Evolutionary conservation across 2,113 vertebrate species (phyloP), one percentile per base, ranked within the genome.

Genomic region (Antechinus flavipes): DNA sequence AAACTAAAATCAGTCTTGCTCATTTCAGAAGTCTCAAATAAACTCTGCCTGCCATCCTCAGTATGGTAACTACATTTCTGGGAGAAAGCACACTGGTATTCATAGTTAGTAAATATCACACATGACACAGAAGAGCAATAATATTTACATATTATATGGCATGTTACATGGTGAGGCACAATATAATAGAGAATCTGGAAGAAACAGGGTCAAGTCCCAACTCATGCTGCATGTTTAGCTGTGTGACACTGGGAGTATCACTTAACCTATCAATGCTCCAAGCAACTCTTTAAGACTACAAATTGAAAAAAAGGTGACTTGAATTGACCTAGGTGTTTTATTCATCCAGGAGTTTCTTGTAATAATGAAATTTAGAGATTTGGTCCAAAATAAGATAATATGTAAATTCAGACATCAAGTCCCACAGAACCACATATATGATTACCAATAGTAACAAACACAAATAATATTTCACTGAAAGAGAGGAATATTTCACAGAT

Each of bases 21-120:
- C 91, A 96, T 89, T 92, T n/a, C 14, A 91, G 92, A 95, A 94
- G 24, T 53, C 55, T 49, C 0, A 30, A 90, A 1, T 91, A 93
- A 90, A 76, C 24, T 2, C 46, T 84, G 58, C 56, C n/a, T n/a
- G 0, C 50, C 42, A 24, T 58, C 22, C 50, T 94, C 49, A 90
- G 53, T 91, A 35, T 9, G n/a, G 47, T 55, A 14, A 12, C 91
- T 95, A 3, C 27, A 19, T 96, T 92, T 23, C 93, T 95, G 53
- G 58, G 54, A 61, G 68, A 84, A 42, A 76, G 14, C 4, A 42
- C 68, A 42, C n/a, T 42, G 68, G 16, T 42, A 84, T 19, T 42
- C 68, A 84, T 19, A 84, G 61, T 35, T 35, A 84, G 35, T 35
- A n/a, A 76, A 76, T 19, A n/a, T 76, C 30, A 84, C 35, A 84